phyloP scores from a whole-genome alignment of 2,113 vertebrate species.

The Cavia porcellus region DNA sequence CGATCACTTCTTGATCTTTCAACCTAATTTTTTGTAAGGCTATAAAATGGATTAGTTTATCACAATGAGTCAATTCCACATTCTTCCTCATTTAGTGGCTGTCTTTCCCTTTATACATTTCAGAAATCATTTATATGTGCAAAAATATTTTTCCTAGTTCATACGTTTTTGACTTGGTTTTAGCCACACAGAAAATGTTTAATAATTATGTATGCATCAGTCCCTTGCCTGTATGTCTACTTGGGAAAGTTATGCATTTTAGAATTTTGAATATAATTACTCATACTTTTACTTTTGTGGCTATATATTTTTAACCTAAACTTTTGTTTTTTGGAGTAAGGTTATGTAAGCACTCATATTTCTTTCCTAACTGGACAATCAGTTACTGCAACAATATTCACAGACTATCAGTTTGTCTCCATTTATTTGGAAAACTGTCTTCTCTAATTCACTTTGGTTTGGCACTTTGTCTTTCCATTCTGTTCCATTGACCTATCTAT shows the following conservation, averaged over 20 bases:
- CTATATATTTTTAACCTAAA: slow-evolving; percentile 16
- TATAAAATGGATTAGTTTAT: background rate
- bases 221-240: background rate
- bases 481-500: slow-evolving; percentile 40
- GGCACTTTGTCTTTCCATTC: slow-evolving; percentile 23
- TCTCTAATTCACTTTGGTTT: slow-evolving; percentile 30
- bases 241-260: background rate
- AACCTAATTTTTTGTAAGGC: background rate
- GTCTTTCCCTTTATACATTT: background rate
- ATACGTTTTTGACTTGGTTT: slow-evolving; percentile 10
- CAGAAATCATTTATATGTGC: background rate
- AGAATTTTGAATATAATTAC: background rate
- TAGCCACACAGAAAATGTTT: background rate
- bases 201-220: background rate
- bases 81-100: slow-evolving; percentile 5
- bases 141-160: background rate
- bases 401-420: slow-evolving; percentile 50
- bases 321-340: background rate
- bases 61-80: background rate
- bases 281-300: background rate
- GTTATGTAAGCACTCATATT: background rate
- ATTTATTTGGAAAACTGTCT: slow-evolving; percentile 19
- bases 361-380: slow-evolving; percentile 29
- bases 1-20: background rate
- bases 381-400: slow-evolving; percentile 6